These are phyloP conservation scores for Taurulus bubalis DNA, from an alignment of 2,113 vertebrate species.

Conservation along the genomic window DNA sequence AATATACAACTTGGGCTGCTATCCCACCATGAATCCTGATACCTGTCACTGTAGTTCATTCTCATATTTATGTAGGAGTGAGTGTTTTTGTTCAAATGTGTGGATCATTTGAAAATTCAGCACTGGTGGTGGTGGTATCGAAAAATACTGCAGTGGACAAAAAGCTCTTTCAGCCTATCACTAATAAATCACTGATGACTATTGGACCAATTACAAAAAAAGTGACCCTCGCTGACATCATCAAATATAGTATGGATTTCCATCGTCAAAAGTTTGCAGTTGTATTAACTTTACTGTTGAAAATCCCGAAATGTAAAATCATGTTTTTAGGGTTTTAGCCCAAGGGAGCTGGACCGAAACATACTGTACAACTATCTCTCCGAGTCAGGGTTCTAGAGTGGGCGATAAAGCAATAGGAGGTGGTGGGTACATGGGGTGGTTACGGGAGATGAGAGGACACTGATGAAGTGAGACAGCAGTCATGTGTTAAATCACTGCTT, in stretches of 20 bases:
- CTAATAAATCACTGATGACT: not conserved
- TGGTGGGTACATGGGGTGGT: conserved; percentile 9
- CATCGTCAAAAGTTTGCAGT: not conserved
- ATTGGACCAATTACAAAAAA: not conserved
- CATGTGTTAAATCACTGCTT: conserved; percentile 68
- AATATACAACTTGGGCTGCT: not conserved
- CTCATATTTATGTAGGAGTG: not conserved
- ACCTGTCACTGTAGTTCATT: not conserved
- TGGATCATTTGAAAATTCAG: not conserved
- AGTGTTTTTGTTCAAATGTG: not conserved
- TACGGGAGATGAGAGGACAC: conserved; percentile 52
- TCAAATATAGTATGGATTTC: not conserved
- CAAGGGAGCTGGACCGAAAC: conserved; percentile 10
- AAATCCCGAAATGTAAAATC: not conserved
- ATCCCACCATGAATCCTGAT: not conserved
- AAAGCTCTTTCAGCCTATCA: not conserved
- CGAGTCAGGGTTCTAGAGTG: conserved; percentile 4
- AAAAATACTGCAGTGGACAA: not conserved
- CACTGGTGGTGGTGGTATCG: not conserved
- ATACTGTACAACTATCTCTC: conserved; percentile 6
- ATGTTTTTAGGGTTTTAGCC: not conserved
- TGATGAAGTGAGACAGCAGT: conserved; percentile 72
- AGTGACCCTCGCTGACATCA: not conserved
- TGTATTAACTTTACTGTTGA: not conserved
- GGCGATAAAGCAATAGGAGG: conserved; percentile 34